Conservation (phyloP, 2,113 vertebrate genomes). For the Cettia cetti region DNA sequence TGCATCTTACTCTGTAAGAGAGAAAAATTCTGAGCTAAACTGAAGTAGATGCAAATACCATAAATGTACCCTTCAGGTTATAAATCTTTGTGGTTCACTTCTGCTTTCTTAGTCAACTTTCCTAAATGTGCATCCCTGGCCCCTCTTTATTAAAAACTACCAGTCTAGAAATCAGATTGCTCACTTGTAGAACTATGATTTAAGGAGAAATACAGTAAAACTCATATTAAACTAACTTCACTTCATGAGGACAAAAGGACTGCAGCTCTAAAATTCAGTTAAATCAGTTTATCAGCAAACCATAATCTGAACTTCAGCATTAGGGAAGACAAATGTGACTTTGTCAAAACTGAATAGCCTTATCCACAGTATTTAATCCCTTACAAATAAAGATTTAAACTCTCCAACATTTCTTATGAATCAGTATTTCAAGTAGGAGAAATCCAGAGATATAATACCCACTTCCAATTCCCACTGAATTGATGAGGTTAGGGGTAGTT, state of each 20-base stretch:
- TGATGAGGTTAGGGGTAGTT: neutral
- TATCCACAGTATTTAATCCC: neutral
- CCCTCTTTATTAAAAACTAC: neutral
- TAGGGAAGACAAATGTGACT: neutral
- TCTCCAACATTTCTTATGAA: neutral
- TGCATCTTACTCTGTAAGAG: neutral
- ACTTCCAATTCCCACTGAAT: neutral
- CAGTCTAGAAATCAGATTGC: neutral
- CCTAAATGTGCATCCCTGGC: neutral
- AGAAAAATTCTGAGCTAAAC: neutral
- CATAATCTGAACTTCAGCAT: neutral
- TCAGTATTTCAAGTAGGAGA: neutral
- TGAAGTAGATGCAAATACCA: neutral
- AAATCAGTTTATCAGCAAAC: neutral
- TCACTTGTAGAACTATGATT: neutral
- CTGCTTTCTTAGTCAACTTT: neutral
- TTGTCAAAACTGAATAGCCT: neutral
- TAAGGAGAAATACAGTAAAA: neutral
- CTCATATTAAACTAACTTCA: neutral
- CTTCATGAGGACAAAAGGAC: neutral
- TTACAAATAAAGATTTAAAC: neutral
- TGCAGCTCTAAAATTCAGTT: neutral
- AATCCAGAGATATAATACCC: neutral
- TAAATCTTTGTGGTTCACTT: neutral
- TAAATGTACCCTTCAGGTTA: neutral